Evolutionary conservation across 2,113 vertebrate species (phyloP).

Genomic region (Melanotaenia duboulayi): DNA sequence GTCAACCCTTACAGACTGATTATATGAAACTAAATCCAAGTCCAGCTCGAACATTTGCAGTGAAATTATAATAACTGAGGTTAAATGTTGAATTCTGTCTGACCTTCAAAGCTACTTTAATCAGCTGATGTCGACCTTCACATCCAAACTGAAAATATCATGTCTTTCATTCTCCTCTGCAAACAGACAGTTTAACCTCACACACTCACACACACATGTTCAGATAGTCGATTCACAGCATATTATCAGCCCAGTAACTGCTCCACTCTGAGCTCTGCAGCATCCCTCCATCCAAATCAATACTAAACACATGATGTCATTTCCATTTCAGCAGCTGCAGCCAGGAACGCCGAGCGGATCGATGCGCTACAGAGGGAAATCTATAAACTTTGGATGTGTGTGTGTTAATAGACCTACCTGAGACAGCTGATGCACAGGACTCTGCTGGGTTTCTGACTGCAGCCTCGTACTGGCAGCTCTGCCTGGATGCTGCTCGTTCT

Average conservation of each 20-base stretch:
- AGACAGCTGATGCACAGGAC: conserved; percentile 48
- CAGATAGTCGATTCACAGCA: conserved; percentile 19
- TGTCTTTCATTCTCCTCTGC: not conserved
- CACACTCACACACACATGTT: conserved; percentile 8
- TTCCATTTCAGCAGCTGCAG: conserved; percentile 20
- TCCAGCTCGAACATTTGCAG: not conserved
- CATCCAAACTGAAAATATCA: not conserved
- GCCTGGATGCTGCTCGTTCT: conserved; percentile 58
- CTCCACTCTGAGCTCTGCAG: conserved; percentile 25
- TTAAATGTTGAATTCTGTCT: not conserved
- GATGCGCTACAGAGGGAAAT: conserved; percentile 1
- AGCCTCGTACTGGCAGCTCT: conserved; percentile 68
- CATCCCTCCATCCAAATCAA: conserved; percentile 6
- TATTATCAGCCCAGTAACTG: conserved; percentile 21
- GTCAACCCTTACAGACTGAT: too few species aligned
- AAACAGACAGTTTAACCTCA: conserved; percentile 19
- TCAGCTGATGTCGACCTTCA: not conserved
- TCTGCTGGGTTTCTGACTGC: conserved; percentile 76
- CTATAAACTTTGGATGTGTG: conserved; percentile 35
- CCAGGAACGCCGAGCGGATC: not conserved
- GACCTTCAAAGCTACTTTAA: not conserved
- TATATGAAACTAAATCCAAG: not conserved
- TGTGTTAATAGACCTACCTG: conserved; percentile 75
- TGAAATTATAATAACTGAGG: not conserved
- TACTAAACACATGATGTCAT: conserved; percentile 8